Conservation (phyloP, 23 tunicate species). For the Trididemnum nubilum region DNA sequence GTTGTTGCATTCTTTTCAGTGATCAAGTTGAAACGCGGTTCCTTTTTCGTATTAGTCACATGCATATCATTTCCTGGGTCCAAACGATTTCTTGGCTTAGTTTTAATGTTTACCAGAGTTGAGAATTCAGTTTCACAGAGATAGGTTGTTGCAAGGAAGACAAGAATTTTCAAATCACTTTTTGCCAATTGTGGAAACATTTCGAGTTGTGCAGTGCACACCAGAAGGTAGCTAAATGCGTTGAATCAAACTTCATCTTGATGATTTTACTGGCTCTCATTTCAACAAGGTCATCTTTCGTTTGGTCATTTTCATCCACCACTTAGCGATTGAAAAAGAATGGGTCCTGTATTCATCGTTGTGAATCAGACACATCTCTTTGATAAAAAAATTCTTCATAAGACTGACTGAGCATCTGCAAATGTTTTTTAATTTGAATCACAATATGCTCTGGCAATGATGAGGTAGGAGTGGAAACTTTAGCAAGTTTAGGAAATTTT, state of each 20-base stretch:
- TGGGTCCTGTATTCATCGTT: not conserved
- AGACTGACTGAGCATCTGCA: constrained; percentile 21
- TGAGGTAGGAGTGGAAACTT: constrained; percentile 7
- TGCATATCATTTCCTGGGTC: constrained; percentile 18
- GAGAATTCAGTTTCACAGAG: constrained; percentile 23
- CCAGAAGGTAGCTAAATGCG: constrained; percentile 13
- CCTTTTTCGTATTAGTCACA: constrained; percentile 13
- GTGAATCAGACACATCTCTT: not conserved
- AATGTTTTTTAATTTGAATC: constrained; percentile 15
- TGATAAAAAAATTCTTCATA: not conserved
- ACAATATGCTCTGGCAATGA: constrained; percentile 20
- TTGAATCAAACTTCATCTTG: constrained; percentile 27
- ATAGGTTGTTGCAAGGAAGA: constrained; percentile 7
- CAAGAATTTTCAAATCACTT: constrained; percentile 18
- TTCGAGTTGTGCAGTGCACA: constrained; percentile 29
- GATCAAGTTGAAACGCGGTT: constrained; percentile 23
- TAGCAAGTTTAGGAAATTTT: constrained; percentile 7
- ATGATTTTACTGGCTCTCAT: constrained; percentile 16
- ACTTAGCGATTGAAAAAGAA: constrained; percentile 5
- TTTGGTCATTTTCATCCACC: constrained; percentile 16
- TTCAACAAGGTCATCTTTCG: constrained; percentile 23
- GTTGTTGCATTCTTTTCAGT: constrained; percentile 24
- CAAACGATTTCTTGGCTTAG: constrained; percentile 28
- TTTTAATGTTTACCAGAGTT: constrained; percentile 14
- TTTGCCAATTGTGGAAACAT: constrained; percentile 24